phyloP scores from a whole-genome alignment of 23 tunicate species.

The Styela clava region DNA sequence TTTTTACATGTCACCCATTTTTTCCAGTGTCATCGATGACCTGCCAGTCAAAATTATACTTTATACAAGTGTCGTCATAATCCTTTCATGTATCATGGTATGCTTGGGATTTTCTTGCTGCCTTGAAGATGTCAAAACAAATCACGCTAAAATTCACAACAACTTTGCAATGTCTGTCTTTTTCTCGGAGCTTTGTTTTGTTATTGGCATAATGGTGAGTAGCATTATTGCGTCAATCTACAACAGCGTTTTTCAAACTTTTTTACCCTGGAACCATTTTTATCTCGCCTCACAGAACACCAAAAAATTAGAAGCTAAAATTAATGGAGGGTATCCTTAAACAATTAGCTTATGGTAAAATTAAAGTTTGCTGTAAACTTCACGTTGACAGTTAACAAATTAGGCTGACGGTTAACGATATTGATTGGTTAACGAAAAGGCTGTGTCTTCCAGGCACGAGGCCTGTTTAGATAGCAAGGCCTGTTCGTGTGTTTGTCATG shows the following conservation, averaged over 20 bases:
- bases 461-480: no score
- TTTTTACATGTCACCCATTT: no score
- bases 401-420: no score
- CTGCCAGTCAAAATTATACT: constrained; percentile 35
- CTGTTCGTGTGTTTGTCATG: no score
- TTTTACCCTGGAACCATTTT: no score
- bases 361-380: no score
- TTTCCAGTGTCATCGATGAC: constrained; percentile 23
- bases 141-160: constrained; percentile 41
- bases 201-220: constrained; percentile 22
- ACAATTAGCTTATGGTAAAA: no score
- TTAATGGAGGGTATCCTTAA: no score
- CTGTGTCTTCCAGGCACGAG: no score
- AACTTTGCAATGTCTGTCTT: constrained; percentile 47
- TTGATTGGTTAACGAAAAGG: neutral
- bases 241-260: no score
- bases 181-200: constrained; percentile 32
- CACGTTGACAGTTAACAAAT: neutral
- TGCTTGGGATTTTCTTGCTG: constrained; percentile 19
- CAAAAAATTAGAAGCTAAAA: no score
- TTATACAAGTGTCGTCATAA: neutral
- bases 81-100: constrained; percentile 9
- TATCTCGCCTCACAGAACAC: no score
- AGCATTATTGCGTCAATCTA: neutral
- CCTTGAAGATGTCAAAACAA: constrained; percentile 41